Evolutionary conservation across 2,888 invertebrate species (phyloP), one percentile per base, ranked within the genome.

Genomic region (Diplolepis rosae): DNA sequence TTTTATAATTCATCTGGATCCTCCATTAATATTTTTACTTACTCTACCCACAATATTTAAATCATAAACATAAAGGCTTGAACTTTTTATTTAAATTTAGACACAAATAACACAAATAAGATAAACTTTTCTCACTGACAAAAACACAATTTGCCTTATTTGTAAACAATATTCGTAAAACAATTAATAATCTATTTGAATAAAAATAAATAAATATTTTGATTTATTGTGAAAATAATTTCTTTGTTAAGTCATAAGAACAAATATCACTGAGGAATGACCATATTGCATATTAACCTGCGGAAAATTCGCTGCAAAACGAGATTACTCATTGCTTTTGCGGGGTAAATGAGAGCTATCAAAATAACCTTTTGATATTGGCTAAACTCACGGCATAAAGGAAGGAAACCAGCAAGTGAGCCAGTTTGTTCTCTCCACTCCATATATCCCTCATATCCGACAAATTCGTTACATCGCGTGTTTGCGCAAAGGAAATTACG

Each of bases 381-480:
- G 61, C 61, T 7, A 61, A 39, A 39, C 61, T 70, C 50, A 30
- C 7, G 35, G 50, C 22, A 51, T 51, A 66, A 66, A 48, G 61
- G 56, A 22, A 65, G 32, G 65, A 70, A 66, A 69, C 56, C 66
- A 65, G 72, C 28, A 68, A 32, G 65, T 24, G 72, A 66, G 22
- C 65, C 52, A 72, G 61, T 76, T 76, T 78, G 52, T 66, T 69
- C 72, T 74, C 65, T 50, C 65, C 56, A 61, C 67, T 71, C 74
- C 68, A 72, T 61, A 61, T 61, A 61, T 77, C 67, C 65, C 66
- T 78, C 73, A 69, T 69, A 70, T 61, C 71, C 69, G 72, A 72
- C 75, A 76, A 74, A 79, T 76, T 79, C 77, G 76, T 80, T 78
- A 76, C 76, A 74, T 66, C 70, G 80, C 73, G 78, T 79, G 74